Conservation (phyloP, 1,140 invertebrate genomes). For the Leptopilina boulardi region DNA sequence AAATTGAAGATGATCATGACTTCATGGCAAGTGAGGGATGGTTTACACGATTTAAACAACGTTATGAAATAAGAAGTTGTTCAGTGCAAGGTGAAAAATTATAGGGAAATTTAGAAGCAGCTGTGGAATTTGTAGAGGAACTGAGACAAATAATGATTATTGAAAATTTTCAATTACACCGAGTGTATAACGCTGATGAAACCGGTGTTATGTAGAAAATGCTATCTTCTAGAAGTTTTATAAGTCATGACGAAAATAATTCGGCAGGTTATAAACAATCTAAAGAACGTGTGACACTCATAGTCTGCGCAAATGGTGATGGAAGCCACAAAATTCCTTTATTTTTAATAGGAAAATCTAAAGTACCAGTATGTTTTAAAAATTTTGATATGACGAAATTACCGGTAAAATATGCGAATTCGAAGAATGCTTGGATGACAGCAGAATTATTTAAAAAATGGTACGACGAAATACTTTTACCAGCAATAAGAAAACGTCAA, state of each 20-base stretch:
- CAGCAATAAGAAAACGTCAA: background rate
- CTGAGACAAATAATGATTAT: background rate
- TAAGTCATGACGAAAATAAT: background rate
- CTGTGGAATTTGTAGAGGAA: background rate
- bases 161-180: background rate
- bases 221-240: slow-evolving; percentile 11
- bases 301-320: slow-evolving; percentile 50
- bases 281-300: slow-evolving; percentile 60
- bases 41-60: slow-evolving; percentile 58
- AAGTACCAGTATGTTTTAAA: slow-evolving; percentile 41
- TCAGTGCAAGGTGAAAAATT: slow-evolving; percentile 8
- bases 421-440: slow-evolving; percentile 36
- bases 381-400: background rate
- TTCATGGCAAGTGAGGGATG: slow-evolving; percentile 60
- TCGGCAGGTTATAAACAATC: slow-evolving; percentile 35
- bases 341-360: slow-evolving; percentile 40
- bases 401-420: background rate
- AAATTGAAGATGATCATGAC: slow-evolving; percentile 47
- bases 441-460: background rate
- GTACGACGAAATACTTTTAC: background rate
- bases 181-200: slow-evolving; percentile 28
- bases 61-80: slow-evolving; percentile 57
- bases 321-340: slow-evolving; percentile 32
- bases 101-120: slow-evolving; percentile 1
- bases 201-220: background rate